Evolutionary conservation across 2,888 invertebrate species (phyloP), one percentile per base, ranked within the genome.

Genomic region (Amblyjoppa proteus): DNA sequence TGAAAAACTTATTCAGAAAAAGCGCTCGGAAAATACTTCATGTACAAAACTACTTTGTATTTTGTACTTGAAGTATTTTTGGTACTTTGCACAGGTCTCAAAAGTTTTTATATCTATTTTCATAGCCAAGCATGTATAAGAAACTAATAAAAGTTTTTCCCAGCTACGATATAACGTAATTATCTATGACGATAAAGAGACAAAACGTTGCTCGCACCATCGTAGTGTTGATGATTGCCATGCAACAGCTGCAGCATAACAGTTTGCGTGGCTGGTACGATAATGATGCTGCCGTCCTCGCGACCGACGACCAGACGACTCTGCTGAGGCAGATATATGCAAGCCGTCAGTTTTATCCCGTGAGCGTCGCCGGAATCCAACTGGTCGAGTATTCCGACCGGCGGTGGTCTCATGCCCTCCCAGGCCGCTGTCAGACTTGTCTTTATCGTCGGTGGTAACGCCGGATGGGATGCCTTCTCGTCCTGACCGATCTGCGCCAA

Each of bases 261-360:
- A 0, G 99, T 98, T 92, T 99, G 98, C 0, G 98, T 98, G 0
- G 99, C 99, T 34, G 99, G 98, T 73, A 99, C 97, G 85, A 99
- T 98, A 31, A 99, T 97, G 86, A 99, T 99, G 78, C 97, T 97
- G 2, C 99, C 99, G 93, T 99, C 99, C 92, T 98, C 98, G 11
- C 99, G 95, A 0, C 99, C 99, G 86, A 99, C 97, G 13, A 99
- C 99, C 81, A 99, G 94, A 7, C 98, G 96, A 90, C 99, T 99
- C 91, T 99, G 99, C 74, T 97, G 97, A 0, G 99, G 97, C 75
- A 99, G 95, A 94, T 99, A 99, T 90, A 99, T 98, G 83, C 99
- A 99, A 0, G 99, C 97, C 0, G 99, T 99, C 74, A 99, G 95
- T 91, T 97, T 97, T 25, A 97, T 96, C 89, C 96, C 96, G 73